Percentiles rank a stretch among this genome's conserved stretches.
These are phyloP conservation scores for Rhinogobius similis DNA, from an alignment of 2,113 vertebrate species.

Conservation along the genomic window DNA sequence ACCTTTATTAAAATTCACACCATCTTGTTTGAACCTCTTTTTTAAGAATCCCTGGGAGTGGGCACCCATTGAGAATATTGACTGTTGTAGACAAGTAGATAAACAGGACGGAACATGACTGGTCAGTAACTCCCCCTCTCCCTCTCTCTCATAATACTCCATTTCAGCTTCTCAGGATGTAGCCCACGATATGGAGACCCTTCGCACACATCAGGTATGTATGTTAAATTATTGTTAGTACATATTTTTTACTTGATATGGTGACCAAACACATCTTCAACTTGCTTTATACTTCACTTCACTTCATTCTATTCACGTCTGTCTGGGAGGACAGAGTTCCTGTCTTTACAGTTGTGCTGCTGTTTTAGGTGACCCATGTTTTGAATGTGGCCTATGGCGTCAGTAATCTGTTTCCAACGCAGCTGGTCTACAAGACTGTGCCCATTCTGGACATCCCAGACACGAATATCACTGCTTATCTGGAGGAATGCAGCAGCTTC, in stretches of 20 bases:
- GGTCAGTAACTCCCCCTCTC: not conserved
- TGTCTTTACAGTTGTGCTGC: conserved; percentile 1
- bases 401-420: conserved; percentile 83
- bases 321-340: not conserved
- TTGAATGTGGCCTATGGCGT: conserved; percentile 93
- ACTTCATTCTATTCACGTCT: no score
- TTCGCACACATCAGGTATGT: conserved; percentile 87
- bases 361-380: conserved; percentile 88
- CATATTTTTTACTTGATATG: no score
- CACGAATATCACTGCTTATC: conserved; percentile 84
- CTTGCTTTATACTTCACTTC: no score
- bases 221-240: not conserved
- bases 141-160: conserved; percentile 31
- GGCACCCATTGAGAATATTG: no score
- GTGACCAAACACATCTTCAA: no score
- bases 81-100: no score
- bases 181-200: conserved; percentile 86
- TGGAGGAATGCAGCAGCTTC: conserved; percentile 63
- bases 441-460: conserved; percentile 92
- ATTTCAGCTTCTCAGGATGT: conserved; percentile 90
- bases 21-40: no score
- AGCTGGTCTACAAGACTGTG: conserved; percentile 73
- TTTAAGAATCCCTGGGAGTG: no score
- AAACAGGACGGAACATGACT: no score
- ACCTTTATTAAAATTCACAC: no score